Evolutionary conservation across 2,113 vertebrate genomes (phyloP), one percentile per base, ranked within the genome.

Genomic region (Chloropsis cyanopogon): DNA sequence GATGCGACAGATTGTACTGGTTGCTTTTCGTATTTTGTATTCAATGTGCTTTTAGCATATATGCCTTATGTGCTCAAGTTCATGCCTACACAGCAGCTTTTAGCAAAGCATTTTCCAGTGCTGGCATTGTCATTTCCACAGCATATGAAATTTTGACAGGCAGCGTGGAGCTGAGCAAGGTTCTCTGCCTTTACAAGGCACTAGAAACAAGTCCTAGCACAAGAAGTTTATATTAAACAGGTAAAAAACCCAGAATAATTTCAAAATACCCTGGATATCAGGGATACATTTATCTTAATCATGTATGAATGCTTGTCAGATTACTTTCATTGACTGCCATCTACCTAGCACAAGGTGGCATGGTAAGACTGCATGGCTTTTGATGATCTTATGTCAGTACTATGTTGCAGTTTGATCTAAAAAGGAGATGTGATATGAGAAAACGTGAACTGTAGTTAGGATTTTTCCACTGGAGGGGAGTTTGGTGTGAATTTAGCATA

Each of bases 261-360:
- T 83, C 42, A 79, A 68, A 95, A 84, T 31, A 49, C 10, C 46
- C 18, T 82, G 39, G 50, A 42, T 87, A 80, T 50, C 77, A 63
- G 37, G 1, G 6, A 49, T 63, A 44, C 9, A 23, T 33, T 69
- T 68, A 79, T 50, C 77, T 91, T 54, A 79, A 76, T 65, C 14
- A 57, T 29, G 26, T 46, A 73, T 59, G 41, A 79, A 65, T 9
- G 60, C 77, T 8, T 77, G 37, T 57, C 37, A 80, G 78, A 76
- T 57, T 50, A 54, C 82, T 92, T 91, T 80, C 50, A 69, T 50
- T 85, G 81, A 89, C 70, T 89, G 87, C 33, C 91, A 93, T 78
- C 65, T 87, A 44, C 33, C 65, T 91, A 63, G 57, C 73, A 72
- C 8, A 66, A 86, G 65, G 83, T 81, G 52, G 20, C 60, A 88